Evolutionary conservation across 2,797 vertebrate genomes (phyloP), one percentile per base, ranked within the genome.

Genomic region (Falco berigora): DNA sequence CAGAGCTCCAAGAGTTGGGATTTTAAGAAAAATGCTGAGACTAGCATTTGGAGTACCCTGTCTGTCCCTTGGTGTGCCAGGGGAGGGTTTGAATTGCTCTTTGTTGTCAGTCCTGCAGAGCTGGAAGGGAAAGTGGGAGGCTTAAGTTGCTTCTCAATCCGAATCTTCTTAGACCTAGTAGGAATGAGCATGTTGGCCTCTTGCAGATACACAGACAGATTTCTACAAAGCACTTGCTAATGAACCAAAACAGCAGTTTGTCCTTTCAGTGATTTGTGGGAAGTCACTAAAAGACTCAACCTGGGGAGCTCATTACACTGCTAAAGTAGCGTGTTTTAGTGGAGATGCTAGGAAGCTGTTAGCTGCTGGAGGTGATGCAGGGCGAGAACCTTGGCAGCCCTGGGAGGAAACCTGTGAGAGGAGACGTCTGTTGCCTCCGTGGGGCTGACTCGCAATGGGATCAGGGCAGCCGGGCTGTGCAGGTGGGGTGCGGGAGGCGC

Each of bases 241-340:
- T 82, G 79, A 96, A 66, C 69, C 40, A 34, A 89, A 85, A 5
- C 61, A 89, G 78, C 73, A 36, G 68, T 80, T 85, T 75, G 75
- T 77, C 58, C 91, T 94, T 63, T 50, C 53, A 73, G 81, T 77
- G 88, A 78, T 71, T 96, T 94, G 92, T 88, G 75, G 56, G 83
- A 84, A 89, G 66, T 46, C 55, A 15, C 52, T 92, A 74, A 94
- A 86, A 90, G 93, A 59, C 76, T 87, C 38, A 46, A 12, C 76
- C 85, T 46, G 76, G 67, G 82, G 63, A 94, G 82, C 85, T 93
- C 74, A 61, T 96, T 90, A 86, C 23, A 24, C 68, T 83, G 85
- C 86, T 94, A 28, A 96, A 96, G 80, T 32, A 86, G 74, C 64
- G 64, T 62, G 42, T 93, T 95, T 90, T 88, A 92, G 96, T 42